A percentile compares a stretch with the other conserved stretches of the same genome.
Evolutionary conservation across 2,113 vertebrate species (phyloP).

Genomic region (Motacilla tschutschensis): DNA sequence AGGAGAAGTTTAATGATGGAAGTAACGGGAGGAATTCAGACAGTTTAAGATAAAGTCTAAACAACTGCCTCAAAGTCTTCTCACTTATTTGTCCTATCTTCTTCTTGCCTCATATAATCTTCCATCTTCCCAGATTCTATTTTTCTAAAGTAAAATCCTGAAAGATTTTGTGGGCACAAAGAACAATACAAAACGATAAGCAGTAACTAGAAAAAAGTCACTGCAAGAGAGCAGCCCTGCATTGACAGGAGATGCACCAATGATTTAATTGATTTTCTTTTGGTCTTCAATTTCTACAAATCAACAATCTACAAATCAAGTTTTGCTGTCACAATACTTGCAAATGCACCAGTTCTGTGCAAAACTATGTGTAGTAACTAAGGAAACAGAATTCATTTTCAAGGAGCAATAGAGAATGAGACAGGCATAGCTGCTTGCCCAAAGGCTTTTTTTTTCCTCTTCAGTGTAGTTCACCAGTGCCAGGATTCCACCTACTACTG

Average conservation of each 20-base stretch:
- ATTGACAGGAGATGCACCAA: slow-evolving; percentile 29
- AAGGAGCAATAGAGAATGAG: slow-evolving; percentile 25
- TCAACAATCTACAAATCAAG: neutral
- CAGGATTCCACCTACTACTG: neutral
- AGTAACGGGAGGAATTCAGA: slow-evolving; percentile 1
- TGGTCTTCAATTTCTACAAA: slow-evolving; percentile 48
- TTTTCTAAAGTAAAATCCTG: neutral
- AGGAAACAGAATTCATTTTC: slow-evolving; percentile 63
- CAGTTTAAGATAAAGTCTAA: slow-evolving; percentile 9
- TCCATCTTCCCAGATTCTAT: neutral
- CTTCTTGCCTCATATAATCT: neutral
- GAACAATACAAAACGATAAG: fast-evolving
- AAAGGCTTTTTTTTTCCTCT: neutral
- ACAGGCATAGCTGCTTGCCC: neutral
- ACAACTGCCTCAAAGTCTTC: neutral
- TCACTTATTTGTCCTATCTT: neutral
- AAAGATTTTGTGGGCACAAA: neutral
- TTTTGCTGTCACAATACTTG: slow-evolving; percentile 54
- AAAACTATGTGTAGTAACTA: slow-evolving; percentile 61
- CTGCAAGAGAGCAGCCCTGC: slow-evolving; percentile 13
- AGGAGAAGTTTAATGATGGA: neutral
- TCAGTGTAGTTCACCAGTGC: neutral
- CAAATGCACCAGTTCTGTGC: slow-evolving; percentile 50
- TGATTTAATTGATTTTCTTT: slow-evolving; percentile 47
- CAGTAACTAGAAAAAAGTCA: neutral